Percentiles rank a stretch among this genome's conserved stretches.
Conservation (phyloP, 1,140 invertebrate genomes). For the Conus betulinus region DNA sequence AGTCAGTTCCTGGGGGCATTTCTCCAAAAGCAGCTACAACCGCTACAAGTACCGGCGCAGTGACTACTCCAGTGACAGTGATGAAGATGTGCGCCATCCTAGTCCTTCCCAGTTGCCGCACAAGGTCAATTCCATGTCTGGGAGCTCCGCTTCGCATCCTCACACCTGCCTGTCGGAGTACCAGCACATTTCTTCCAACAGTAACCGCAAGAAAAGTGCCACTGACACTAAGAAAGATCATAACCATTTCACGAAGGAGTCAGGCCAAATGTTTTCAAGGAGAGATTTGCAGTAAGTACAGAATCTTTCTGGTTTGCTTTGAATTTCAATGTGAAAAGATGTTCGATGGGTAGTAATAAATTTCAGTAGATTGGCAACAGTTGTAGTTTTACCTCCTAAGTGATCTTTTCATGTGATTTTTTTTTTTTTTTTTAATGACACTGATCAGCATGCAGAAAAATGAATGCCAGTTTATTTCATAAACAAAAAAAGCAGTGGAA, state of each 20-base stretch:
- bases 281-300: constrained; percentile 63
- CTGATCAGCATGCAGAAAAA: too few relatives aligned
- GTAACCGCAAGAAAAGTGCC: constrained; percentile 25
- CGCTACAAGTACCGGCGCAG: constrained; percentile 68
- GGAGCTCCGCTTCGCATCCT: not conserved
- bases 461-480: too few relatives aligned
- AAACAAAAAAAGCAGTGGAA: too few relatives aligned
- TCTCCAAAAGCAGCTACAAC: constrained; percentile 58
- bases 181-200: not conserved
- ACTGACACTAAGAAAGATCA: constrained; percentile 34
- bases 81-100: constrained; percentile 51
- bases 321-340: too few relatives aligned
- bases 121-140: not conserved
- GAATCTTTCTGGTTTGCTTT: too few relatives aligned
- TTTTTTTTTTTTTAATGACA: too few relatives aligned
- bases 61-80: constrained; percentile 71
- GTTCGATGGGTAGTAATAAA: too few relatives aligned
- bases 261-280: constrained; percentile 65
- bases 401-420: too few relatives aligned
- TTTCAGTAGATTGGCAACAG: too few relatives aligned
- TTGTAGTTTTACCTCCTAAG: too few relatives aligned
- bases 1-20: constrained; percentile 68
- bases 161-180: constrained; percentile 24
- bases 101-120: constrained; percentile 25
- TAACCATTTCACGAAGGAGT: constrained; percentile 56